Conservation (phyloP, 2,113 vertebrate species). For the Okapia johnstoni region DNA sequence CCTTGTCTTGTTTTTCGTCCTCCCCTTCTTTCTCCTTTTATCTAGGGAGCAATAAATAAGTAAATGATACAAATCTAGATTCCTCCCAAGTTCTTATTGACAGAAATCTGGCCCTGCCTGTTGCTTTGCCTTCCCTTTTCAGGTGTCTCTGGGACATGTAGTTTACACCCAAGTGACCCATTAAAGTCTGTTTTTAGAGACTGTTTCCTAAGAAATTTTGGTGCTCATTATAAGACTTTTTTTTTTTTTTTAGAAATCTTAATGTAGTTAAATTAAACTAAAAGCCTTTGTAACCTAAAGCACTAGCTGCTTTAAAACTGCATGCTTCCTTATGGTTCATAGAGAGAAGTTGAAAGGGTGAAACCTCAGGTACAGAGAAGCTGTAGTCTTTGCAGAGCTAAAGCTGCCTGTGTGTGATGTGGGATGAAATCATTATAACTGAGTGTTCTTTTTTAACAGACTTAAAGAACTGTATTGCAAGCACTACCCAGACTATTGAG, state of each 20-base stretch:
- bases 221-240: neutral
- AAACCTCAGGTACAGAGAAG: no score
- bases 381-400: neutral
- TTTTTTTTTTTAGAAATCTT: neutral
- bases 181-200: neutral
- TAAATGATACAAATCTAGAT: neutral
- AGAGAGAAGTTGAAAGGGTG: neutral
- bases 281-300: neutral
- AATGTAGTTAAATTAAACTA: neutral
- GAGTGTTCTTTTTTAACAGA: constrained; percentile 79
- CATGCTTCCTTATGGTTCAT: neutral
- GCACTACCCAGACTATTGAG: constrained; percentile 83
- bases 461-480: constrained; percentile 88
- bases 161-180: neutral
- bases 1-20: neutral
- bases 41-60: neutral
- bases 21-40: neutral
- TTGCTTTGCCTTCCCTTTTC: neutral
- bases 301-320: neutral
- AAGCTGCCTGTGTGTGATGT: neutral
- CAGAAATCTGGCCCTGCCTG: neutral
- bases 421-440: neutral
- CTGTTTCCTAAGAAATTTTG: neutral
- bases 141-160: neutral
- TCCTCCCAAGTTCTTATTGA: neutral